These are phyloP conservation scores for Drosophila anomalata DNA, from an alignment of 2,888 invertebrate species.

Conservation along the genomic window DNA sequence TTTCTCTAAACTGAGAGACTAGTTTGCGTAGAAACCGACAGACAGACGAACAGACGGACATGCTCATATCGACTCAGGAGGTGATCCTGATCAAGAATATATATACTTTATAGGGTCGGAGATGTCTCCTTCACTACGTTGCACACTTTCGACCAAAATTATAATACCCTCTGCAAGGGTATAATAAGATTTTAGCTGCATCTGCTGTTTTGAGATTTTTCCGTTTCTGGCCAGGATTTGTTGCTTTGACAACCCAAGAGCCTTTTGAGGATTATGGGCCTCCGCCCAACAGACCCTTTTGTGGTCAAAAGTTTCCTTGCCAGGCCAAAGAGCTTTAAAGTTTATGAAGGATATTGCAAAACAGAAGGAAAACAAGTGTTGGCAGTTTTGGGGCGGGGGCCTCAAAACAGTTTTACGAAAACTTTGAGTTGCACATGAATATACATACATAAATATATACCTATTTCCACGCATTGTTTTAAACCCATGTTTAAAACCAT, in stretches of 20 bases:
- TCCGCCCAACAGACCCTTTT: slow-evolving; percentile 49
- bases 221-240: slow-evolving; percentile 35
- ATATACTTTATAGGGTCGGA: no score
- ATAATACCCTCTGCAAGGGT: no score
- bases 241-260: slow-evolving; percentile 52
- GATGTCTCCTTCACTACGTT: no score
- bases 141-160: no score
- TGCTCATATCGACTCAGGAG: no score
- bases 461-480: no score
- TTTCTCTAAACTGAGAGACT: no score
- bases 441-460: neutral
- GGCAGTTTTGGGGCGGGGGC: slow-evolving; percentile 26
- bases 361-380: slow-evolving; percentile 45
- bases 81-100: no score
- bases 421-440: neutral
- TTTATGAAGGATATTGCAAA: slow-evolving; percentile 60
- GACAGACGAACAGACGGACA: no score
- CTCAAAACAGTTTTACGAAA: slow-evolving; percentile 3
- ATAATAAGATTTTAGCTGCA: slow-evolving; percentile 57
- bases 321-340: slow-evolving; percentile 62
- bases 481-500: no score
- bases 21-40: no score
- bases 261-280: slow-evolving; percentile 56
- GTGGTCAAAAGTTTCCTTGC: slow-evolving; percentile 62
- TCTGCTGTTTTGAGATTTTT: slow-evolving; percentile 41